These are phyloP conservation scores for Cheilosia urbana DNA, from an alignment of 2,888 invertebrate species.

Conservation along the genomic window DNA sequence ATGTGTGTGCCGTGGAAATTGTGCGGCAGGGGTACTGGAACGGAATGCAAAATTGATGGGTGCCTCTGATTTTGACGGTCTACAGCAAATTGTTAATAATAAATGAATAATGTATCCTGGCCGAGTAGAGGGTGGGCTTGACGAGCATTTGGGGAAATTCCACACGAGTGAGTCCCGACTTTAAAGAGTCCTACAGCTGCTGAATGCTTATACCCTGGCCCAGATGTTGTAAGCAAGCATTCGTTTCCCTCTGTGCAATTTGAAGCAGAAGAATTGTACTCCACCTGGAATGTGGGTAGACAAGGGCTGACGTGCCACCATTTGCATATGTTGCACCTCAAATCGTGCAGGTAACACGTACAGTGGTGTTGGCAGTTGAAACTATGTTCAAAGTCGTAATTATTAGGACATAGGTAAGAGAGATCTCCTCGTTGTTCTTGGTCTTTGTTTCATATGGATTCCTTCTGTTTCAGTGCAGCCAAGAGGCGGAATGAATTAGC, in stretches of 20 bases:
- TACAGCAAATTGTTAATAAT: slow-evolving; percentile 54
- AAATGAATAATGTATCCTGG: slow-evolving; percentile 37
- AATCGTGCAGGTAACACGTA: slow-evolving; percentile 31
- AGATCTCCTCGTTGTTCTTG: neutral
- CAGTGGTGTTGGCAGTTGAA: slow-evolving; percentile 32
- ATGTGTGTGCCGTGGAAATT: neutral
- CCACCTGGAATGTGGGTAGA: slow-evolving; percentile 27
- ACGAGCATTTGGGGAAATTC: slow-evolving; percentile 21
- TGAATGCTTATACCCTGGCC: slow-evolving; percentile 1
- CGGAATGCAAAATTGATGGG: slow-evolving; percentile 48
- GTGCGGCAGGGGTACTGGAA: neutral
- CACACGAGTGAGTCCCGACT: slow-evolving; percentile 29
- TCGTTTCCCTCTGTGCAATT: slow-evolving; percentile 29
- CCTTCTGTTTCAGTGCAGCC: slow-evolving; percentile 17
- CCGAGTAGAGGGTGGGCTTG: neutral
- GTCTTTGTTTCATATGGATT: slow-evolving; percentile 33
- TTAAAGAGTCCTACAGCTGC: neutral
- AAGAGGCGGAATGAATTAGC: slow-evolving; percentile 47
- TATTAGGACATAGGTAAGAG: slow-evolving; percentile 36
- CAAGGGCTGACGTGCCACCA: slow-evolving; percentile 26
- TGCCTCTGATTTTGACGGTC: slow-evolving; percentile 25
- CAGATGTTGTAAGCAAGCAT: slow-evolving; percentile 42
- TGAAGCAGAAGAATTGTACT: slow-evolving; percentile 29
- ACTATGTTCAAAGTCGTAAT: slow-evolving; percentile 34
- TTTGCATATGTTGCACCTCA: slow-evolving; percentile 29